These are phyloP conservation scores for Setophaga petechia DNA, from an alignment of 2,113 vertebrate genomes.

Conservation along the genomic window DNA sequence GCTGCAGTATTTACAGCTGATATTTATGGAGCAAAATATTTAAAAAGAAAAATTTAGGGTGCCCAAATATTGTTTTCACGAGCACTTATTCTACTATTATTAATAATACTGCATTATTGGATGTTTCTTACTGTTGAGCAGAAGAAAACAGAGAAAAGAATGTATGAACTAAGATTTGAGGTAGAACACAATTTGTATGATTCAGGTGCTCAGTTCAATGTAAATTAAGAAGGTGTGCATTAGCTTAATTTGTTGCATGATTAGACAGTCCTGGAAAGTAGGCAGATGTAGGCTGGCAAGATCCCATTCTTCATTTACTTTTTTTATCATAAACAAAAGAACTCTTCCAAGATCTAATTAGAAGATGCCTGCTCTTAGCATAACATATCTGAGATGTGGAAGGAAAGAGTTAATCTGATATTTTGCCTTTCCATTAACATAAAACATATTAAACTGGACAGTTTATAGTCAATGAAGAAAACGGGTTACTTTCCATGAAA, in stretches of 20 bases:
- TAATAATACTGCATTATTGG: neutral
- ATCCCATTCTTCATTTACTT: neutral
- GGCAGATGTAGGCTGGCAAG: neutral
- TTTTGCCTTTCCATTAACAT: neutral
- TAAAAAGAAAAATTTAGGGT: neutral
- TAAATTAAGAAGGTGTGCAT: neutral
- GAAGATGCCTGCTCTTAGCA: accelerated
- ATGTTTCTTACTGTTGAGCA: neutral
- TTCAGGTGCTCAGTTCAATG: neutral
- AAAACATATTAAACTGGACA: neutral
- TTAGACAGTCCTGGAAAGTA: neutral
- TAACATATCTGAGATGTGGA: neutral
- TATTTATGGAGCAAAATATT: neutral
- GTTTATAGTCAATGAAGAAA: neutral
- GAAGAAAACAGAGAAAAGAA: neutral
- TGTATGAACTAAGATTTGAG: neutral
- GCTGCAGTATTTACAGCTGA: neutral
- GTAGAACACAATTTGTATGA: neutral
- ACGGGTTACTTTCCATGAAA: neutral
- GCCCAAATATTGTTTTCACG: neutral
- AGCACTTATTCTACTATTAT: neutral
- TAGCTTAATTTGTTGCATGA: neutral
- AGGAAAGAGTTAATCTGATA: neutral
- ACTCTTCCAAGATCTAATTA: neutral
- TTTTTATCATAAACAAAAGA: neutral